These are phyloP conservation scores for Euphysa ruthae DNA, from an alignment of 30 jellyfish, hydroid and myxozoan species.

Conservation along the genomic window DNA sequence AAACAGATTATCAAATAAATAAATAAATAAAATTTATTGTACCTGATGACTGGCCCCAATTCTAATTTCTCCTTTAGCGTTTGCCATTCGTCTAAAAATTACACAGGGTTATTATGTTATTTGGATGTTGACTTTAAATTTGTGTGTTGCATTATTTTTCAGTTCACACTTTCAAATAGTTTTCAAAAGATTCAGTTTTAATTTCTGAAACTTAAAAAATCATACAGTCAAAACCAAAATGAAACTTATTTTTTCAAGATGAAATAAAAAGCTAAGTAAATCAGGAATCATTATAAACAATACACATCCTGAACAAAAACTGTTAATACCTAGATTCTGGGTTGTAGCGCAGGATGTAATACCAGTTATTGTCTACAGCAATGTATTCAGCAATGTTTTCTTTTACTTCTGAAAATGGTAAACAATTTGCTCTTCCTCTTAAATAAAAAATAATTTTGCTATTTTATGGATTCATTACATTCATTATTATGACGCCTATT, in stretches of 20 bases:
- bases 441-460: neutral
- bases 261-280: neutral
- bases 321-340: conserved; percentile 82
- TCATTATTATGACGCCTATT: no score
- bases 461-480: neutral
- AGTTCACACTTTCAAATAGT: no score
- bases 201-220: no score
- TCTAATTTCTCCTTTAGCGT: conserved; percentile 95
- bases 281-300: neutral
- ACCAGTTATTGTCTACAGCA: conserved; percentile 82
- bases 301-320: neutral
- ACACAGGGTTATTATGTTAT: neutral
- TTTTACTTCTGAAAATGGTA: conserved; percentile 78
- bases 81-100: conserved; percentile 75
- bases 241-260: neutral
- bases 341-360: conserved; percentile 81
- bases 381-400: conserved; percentile 60
- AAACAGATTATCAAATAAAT: no score
- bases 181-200: no score
- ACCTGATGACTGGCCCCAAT: conserved; percentile 98
- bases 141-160: no score
- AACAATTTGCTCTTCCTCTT: conserved; percentile 71
- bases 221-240: neutral
- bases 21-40: neutral
- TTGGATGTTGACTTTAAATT: no score